Base-by-base conservation (phyloP, 2,113 vertebrate species). In the Sebastes fasciatus region DNA sequence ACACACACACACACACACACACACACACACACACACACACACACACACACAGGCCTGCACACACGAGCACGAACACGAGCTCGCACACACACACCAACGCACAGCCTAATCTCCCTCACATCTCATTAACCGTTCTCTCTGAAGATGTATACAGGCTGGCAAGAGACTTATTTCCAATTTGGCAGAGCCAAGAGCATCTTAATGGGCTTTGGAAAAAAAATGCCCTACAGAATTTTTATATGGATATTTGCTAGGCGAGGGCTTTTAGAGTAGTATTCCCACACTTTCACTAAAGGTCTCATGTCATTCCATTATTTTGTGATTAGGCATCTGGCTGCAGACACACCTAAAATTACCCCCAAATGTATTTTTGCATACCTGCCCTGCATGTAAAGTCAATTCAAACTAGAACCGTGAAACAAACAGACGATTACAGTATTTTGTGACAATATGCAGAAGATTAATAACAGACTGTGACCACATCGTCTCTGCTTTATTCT, bases 71-170 rank as follows among this genome's bases (percentile, higher is more conserved):
- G 81, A 43, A 70, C 23, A 80, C 21, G 63, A 9, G 75, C 16
- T 64, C 66, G 63, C 62, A 66, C 10, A 60, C 52, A 82, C 26
- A 64, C 42, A 75, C 9, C 52, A 57, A 63, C 64, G 43, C 76
- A 69, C 48, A 77, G 54, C 40, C 75, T 83, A 84, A 91, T 91
- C 89, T 84, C 78, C 82, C 87, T 86, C 89, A 91, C 90, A 92
- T 90, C 90, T 93, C 88, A 93, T 94, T 91, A 91, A 89, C 69
- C 74, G 74, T 82, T 92, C 86, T 89, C 91, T 93, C 91, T 88
- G 84, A 92, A 93, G 91, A 92, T 89, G 87, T 82, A 89, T 89
- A 92, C 86, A 88, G 65, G 81, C 89, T 90, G 90, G 81, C 79
- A 79, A 87, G 87, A 90, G 87, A 90, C 87, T 84, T 90, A 82